phyloP scores from a whole-genome alignment of 2,888 invertebrate species.

The Drosophila colorata region DNA sequence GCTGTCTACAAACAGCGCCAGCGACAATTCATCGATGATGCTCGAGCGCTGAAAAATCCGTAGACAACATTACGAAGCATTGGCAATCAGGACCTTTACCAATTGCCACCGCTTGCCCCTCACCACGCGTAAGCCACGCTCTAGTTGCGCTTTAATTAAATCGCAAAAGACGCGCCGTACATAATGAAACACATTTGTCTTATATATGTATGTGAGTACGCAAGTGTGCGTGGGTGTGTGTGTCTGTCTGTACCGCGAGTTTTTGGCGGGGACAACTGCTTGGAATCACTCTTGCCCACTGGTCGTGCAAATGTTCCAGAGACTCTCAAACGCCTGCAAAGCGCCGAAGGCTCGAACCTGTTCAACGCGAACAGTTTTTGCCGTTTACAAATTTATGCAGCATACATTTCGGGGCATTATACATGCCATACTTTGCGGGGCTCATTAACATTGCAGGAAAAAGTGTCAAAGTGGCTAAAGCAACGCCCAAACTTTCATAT shows the following conservation, averaged over 20 bases:
- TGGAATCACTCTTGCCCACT: slow-evolving; percentile 23
- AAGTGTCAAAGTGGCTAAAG: slow-evolving; percentile 12
- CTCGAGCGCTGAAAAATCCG: slow-evolving; percentile 56
- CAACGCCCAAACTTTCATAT: slow-evolving; percentile 19
- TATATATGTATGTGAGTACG: slow-evolving; percentile 29
- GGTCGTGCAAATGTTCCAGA: slow-evolving; percentile 10
- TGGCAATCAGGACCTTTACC: slow-evolving; percentile 28
- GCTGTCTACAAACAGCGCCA: slow-evolving; percentile 60
- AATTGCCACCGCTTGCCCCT: not conserved
- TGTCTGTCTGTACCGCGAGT: not conserved
- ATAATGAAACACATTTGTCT: slow-evolving; percentile 76
- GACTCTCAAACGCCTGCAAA: slow-evolving; percentile 9
- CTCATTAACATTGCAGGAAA: slow-evolving; percentile 21
- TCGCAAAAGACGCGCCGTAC: slow-evolving; percentile 71
- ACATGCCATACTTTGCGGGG: not conserved
- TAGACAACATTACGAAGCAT: slow-evolving; percentile 40
- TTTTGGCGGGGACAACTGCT: slow-evolving; percentile 8
- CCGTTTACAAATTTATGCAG: slow-evolving; percentile 28
- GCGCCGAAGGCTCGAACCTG: slow-evolving; percentile 11
- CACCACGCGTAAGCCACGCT: slow-evolving; percentile 12
- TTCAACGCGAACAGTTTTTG: not conserved
- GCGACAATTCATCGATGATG: slow-evolving; percentile 76
- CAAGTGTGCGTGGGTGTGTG: not conserved
- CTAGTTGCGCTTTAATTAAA: slow-evolving; percentile 69
- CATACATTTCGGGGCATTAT: slow-evolving; percentile 30